Evolutionary conservation across 2,113 vertebrate genomes (phyloP), one percentile per base, ranked within the genome.

Genomic region (Pseudorasbora parva): DNA sequence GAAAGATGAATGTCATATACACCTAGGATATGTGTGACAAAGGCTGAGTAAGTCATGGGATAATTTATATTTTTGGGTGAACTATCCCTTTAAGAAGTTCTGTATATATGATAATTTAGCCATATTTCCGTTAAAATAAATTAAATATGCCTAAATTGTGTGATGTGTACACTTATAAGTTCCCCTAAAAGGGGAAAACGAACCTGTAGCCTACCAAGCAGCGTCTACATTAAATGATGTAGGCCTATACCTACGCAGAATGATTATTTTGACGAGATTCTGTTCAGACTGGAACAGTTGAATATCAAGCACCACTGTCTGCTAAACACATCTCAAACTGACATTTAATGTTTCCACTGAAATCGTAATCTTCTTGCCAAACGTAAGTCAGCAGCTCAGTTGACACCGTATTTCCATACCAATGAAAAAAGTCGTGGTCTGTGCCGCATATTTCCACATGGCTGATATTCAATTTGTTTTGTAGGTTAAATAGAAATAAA

Each of bases 241-340:
- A 23, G 17, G 49, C 15, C 37, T 37, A 33, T 17, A 54, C 43
- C 43, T 71, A n/a, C 2, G 68, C 11, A 45, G 11, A 45, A 23
- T 47, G 0, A 45, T 23, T 25, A 14, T 45, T 47, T 74, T 49
- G 23, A 74, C 8, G 17, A 10, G 45, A 15, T 27, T 51, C 14
- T 30, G 23, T 30, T 19, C 23, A 30, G 71, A 74, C 23, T 51
- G 47, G 72, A 49, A 51, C 45, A 49, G 41, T 47, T 12, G 2
- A 66, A 79, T 64, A 64, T 30, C 23, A 27, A 79, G 15, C 15
- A 19, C 76, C 57, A 77, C 72, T 78, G 56, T 78, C 76, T 78
- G 57, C 57, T 27, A 78, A 33, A 59, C 47, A 21, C 57, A 60
- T 45, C 23, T 1, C 15, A n/a, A 23, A 27, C 23, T 64, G 59